Conservation (phyloP, 2,888 invertebrate species). For the Thumatha senex region DNA sequence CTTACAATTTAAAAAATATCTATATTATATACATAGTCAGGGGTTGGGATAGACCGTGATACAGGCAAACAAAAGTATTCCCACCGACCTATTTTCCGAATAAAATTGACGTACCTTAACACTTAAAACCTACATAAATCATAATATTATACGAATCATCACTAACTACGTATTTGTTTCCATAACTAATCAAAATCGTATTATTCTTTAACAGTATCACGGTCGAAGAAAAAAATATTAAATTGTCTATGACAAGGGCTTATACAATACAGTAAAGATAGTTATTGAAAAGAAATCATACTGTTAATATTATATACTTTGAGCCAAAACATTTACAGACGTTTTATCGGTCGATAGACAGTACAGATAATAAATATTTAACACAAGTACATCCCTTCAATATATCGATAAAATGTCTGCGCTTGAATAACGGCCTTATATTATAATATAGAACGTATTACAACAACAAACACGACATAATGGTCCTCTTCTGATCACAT, state of each 20-base stretch:
- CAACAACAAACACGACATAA: conserved; percentile 25
- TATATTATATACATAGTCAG: conserved; percentile 43
- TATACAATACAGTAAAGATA: conserved; percentile 8
- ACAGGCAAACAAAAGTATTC: conserved; percentile 16
- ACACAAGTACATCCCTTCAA: conserved; percentile 17
- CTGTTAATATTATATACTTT: conserved; percentile 16
- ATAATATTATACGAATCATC: conserved; percentile 11
- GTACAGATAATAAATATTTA: conserved; percentile 33
- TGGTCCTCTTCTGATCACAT: conserved; percentile 25
- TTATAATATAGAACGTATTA: conserved; percentile 11
- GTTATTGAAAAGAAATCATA: conserved; percentile 21
- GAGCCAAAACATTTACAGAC: conserved; percentile 19
- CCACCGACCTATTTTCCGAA: conserved; percentile 3
- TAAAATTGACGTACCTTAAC: conserved; percentile 9
- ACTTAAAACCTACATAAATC: conserved; percentile 6
- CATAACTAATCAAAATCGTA: conserved; percentile 9
- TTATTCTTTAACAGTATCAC: conserved; percentile 21
- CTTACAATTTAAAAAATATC: conserved; percentile 64
- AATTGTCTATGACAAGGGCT: not conserved
- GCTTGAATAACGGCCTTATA: conserved; percentile 10
- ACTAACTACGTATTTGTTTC: conserved; percentile 23
- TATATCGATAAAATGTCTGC: conserved; percentile 31
- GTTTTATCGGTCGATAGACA: conserved; percentile 31
- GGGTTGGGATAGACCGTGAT: conserved; percentile 23
- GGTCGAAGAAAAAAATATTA: conserved; percentile 4